Percentiles rank a stretch among this genome's conserved stretches.
phyloP scores from a whole-genome alignment of 1,140 invertebrate genomes.

The Telenomus remus region DNA sequence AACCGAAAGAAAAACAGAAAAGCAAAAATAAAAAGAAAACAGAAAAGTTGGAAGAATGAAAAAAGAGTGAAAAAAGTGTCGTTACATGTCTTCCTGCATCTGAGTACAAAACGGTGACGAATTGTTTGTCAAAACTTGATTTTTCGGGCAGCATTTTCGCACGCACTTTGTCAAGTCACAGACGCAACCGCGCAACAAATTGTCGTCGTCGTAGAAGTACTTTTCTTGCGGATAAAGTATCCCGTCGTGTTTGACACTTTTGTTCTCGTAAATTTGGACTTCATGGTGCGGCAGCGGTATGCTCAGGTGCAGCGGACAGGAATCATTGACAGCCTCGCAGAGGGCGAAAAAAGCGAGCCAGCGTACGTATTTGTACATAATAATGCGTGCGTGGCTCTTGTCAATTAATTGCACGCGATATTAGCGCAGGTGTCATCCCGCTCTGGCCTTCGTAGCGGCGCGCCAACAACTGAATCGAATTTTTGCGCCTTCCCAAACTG shows the following conservation, averaged over 20 bases:
- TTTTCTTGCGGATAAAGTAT: conserved; percentile 37
- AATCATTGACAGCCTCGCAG: not conserved
- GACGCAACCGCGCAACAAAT: conserved; percentile 54
- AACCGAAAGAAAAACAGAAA: no score
- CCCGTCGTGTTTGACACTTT: conserved; percentile 43
- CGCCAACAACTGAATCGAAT: conserved; percentile 57
- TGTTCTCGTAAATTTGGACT: conserved; percentile 15
- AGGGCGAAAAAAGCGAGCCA: conserved; percentile 6
- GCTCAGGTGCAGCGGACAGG: conserved; percentile 39
- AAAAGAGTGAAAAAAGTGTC: not conserved
- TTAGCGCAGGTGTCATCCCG: conserved; percentile 19
- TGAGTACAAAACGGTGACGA: conserved; percentile 19
- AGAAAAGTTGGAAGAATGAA: not conserved
- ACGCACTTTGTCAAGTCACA: conserved; percentile 61
- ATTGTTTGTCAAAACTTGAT: conserved; percentile 61
- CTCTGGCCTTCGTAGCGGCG: conserved; percentile 51
- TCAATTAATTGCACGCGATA: no score
- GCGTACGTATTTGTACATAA: not conserved
- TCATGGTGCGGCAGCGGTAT: conserved; percentile 4
- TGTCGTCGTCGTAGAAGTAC: conserved; percentile 50
- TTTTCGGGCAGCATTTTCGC: conserved; percentile 70
- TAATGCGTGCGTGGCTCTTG: no score
- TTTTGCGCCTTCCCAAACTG: conserved; percentile 59
- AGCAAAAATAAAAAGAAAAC: no score
- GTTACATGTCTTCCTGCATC: conserved; percentile 25